Evolutionary conservation across 2,113 vertebrate species (phyloP).

Genomic region (Apteryx mantelli): DNA sequence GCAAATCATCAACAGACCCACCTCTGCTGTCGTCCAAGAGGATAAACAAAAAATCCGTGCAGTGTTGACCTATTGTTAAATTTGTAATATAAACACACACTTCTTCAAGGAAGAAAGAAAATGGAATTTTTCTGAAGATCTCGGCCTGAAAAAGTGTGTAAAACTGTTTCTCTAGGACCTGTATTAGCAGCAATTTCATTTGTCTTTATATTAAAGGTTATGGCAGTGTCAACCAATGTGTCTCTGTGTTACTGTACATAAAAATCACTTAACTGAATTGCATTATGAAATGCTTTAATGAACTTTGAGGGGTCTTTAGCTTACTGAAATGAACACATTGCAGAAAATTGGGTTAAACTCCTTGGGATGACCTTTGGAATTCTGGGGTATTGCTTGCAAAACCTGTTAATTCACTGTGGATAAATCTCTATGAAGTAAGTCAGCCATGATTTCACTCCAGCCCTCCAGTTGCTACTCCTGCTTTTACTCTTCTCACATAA

Average conservation of each 20-base stretch:
- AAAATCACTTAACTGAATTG: neutral
- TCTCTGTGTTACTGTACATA: neutral
- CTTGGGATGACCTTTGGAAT: neutral
- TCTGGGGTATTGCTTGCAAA: neutral
- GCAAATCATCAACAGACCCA: neutral
- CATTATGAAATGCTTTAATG: conserved; percentile 4
- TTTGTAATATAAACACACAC: neutral
- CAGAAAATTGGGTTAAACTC: conserved; percentile 2
- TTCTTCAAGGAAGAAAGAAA: neutral
- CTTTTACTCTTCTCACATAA: neutral
- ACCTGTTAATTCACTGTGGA: neutral
- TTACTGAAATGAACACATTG: neutral
- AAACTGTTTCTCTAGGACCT: neutral
- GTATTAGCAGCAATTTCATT: neutral
- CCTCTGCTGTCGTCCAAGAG: neutral
- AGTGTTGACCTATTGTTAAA: neutral
- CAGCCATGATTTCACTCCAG: neutral
- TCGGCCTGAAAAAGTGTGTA: neutral
- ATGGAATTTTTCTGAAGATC: neutral
- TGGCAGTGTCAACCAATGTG: neutral
- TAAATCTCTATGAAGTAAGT: neutral
- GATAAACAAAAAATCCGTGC: neutral
- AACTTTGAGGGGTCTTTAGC: conserved; percentile 7
- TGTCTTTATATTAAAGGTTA: neutral
- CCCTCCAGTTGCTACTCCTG: neutral